Conservation (phyloP, 2,888 invertebrate species). For the Brachylomia viminalis region DNA sequence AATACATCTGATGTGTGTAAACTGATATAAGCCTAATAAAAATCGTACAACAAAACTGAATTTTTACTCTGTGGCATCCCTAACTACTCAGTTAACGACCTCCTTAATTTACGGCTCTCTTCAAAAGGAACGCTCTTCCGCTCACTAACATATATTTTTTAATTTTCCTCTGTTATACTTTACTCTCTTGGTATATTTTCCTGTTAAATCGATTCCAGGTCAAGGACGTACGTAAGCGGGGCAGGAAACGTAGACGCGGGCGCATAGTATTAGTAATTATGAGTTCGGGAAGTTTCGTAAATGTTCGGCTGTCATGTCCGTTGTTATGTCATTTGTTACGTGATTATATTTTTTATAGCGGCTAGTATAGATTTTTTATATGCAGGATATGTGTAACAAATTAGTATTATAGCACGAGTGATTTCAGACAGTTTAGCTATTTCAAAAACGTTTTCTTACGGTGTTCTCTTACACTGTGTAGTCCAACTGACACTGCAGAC, state of each 20-base stretch:
- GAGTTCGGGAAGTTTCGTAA: slow-evolving; percentile 58
- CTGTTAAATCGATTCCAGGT: slow-evolving; percentile 52
- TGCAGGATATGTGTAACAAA: slow-evolving; percentile 16
- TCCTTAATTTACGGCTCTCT: slow-evolving; percentile 70
- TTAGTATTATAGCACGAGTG: not conserved
- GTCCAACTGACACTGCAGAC: too few species aligned
- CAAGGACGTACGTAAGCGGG: slow-evolving; percentile 55
- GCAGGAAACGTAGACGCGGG: slow-evolving; percentile 54
- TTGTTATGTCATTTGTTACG: slow-evolving; percentile 37
- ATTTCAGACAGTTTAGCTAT: not conserved
- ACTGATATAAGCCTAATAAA: slow-evolving; percentile 25
- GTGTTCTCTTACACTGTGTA: not conserved
- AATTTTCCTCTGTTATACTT: slow-evolving; percentile 61
- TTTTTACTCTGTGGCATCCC: slow-evolving; percentile 55
- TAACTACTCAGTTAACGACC: slow-evolving; percentile 65
- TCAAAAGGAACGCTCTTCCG: slow-evolving; percentile 69
- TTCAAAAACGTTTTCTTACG: not conserved
- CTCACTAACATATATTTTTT: slow-evolving; percentile 70
- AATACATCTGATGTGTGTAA: slow-evolving; percentile 16
- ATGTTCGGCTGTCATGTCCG: slow-evolving; percentile 52
- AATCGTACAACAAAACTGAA: not conserved
- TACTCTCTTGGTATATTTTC: slow-evolving; percentile 45
- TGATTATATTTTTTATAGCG: slow-evolving; percentile 22
- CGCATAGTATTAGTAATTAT: slow-evolving; percentile 50
- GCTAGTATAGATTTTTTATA: slow-evolving; percentile 6